phyloP scores from a whole-genome alignment of 1,140 invertebrate genomes.

The Drosophila dunni region DNA sequence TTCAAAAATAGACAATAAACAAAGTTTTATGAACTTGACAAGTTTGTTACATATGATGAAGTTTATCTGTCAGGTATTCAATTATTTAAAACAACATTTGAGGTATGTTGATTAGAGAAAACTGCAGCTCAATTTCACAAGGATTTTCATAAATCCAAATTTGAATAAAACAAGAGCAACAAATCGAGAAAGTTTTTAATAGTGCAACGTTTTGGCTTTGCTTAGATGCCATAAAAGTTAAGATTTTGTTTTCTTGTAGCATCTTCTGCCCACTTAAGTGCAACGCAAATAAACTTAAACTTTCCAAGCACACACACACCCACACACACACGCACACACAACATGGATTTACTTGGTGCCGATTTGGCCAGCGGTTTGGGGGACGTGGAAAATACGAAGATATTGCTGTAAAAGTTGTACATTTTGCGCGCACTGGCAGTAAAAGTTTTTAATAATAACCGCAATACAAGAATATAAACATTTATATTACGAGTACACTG shows the following conservation, averaged over 20 bases:
- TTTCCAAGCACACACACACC: conserved; percentile 35
- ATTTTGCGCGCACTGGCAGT: conserved; percentile 56
- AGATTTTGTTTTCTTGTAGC: conserved; percentile 39
- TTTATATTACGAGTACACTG: conserved; percentile 74
- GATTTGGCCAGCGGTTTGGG: neutral
- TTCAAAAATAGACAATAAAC: neutral
- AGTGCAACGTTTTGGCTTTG: conserved; percentile 72
- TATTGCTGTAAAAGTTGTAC: conserved; percentile 76
- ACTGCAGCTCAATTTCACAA: conserved; percentile 38
- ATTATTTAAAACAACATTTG: neutral
- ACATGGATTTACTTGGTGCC: neutral
- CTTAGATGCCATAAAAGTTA: conserved; percentile 64
- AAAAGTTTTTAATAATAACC: conserved; percentile 83
- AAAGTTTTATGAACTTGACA: conserved; percentile 13
- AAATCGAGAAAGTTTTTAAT: conserved; percentile 70
- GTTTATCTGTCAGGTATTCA: neutral
- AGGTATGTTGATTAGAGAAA: conserved; percentile 3
- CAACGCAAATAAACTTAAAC: conserved; percentile 71
- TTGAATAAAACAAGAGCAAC: conserved; percentile 50
- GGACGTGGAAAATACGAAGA: conserved; percentile 33
- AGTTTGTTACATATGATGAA: neutral
- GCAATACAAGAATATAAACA: conserved; percentile 83
- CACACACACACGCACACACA: conserved; percentile 13
- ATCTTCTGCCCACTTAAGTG: conserved; percentile 66
- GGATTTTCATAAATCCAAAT: conserved; percentile 68